A percentile compares a stretch with the other conserved stretches of the same genome.
phyloP scores from a whole-genome alignment of 2,797 vertebrate species.

The Rhinella marina region DNA sequence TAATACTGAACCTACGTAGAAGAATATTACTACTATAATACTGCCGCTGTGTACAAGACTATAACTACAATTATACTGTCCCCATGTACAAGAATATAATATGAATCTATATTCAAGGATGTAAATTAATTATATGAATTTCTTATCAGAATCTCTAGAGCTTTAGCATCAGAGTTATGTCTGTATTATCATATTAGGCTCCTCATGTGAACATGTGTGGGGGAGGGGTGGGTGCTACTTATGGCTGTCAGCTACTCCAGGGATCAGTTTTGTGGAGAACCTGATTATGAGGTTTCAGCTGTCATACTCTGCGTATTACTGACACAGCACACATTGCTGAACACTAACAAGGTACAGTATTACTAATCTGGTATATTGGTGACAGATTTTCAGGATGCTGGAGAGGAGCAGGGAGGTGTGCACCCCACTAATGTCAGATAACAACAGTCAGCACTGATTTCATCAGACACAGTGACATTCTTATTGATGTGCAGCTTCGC shows the following conservation, averaged over 20 bases:
- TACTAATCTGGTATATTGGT: not conserved
- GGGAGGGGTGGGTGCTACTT: too few species aligned
- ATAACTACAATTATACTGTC: too few species aligned
- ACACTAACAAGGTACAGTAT: not conserved
- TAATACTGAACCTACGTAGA: too few species aligned
- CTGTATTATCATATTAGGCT: too few species aligned
- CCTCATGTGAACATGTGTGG: too few species aligned
- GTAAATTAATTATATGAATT: too few species aligned
- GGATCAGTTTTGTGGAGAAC: not conserved
- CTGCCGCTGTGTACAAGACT: too few species aligned
- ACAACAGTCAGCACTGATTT: not conserved
- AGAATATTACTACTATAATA: too few species aligned
- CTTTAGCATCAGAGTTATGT: too few species aligned
- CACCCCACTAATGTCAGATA: not conserved
- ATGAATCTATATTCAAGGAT: not conserved
- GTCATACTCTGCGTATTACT: too few species aligned
- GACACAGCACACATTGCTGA: not conserved
- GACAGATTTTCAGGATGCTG: not conserved
- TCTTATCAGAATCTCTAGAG: too few species aligned
- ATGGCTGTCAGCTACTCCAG: not conserved
- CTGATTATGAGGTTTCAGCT: not conserved
- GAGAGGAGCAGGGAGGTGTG: not conserved
- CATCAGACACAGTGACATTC: not conserved
- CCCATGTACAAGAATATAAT: not conserved
- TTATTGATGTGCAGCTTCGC: not conserved